Conservation (phyloP, 2,797 vertebrate genomes). For the Paedocypris micromegethes region DNA sequence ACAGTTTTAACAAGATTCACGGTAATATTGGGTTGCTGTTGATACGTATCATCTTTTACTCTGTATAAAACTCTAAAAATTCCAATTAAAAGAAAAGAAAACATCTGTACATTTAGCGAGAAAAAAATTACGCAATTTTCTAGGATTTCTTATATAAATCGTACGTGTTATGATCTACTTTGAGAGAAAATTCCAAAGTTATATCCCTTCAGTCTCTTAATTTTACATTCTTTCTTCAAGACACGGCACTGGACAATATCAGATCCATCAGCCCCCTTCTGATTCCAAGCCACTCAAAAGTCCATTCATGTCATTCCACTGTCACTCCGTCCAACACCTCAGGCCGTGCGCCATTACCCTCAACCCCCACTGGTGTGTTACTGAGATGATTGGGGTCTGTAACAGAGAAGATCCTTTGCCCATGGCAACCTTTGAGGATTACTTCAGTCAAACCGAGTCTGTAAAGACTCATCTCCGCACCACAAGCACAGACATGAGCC, state of each 20-base stretch:
- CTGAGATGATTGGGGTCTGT: slow-evolving; percentile 17
- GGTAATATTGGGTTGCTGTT: too few species aligned
- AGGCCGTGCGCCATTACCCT: slow-evolving; percentile 1
- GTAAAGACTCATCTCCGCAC: background rate
- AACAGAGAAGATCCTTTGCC: slow-evolving; percentile 7
- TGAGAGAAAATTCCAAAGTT: slow-evolving; percentile 24
- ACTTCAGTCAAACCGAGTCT: slow-evolving; percentile 4
- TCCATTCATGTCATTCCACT: slow-evolving; percentile 5
- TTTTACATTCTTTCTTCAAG: slow-evolving; percentile 53
- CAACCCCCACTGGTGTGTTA: background rate
- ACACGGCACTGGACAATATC: slow-evolving; percentile 30
- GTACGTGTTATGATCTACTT: slow-evolving; percentile 4
- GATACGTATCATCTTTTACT: too few species aligned
- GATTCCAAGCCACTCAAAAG: slow-evolving; percentile 28
- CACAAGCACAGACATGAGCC: slow-evolving; percentile 3
- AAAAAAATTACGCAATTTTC: background rate
- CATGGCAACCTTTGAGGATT: slow-evolving; percentile 6
- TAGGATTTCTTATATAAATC: background rate
- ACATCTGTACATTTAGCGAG: too few species aligned
- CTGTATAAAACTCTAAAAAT: too few species aligned
- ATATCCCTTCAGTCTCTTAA: slow-evolving; percentile 1
- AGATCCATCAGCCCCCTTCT: slow-evolving; percentile 43
- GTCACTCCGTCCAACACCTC: slow-evolving; percentile 17
- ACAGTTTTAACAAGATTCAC: too few species aligned
- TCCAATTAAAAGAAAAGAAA: too few species aligned